Percentiles rank a stretch among this genome's conserved stretches.
Conservation (phyloP, 2,888 invertebrate species). For the Rhamnusium bicolor region DNA sequence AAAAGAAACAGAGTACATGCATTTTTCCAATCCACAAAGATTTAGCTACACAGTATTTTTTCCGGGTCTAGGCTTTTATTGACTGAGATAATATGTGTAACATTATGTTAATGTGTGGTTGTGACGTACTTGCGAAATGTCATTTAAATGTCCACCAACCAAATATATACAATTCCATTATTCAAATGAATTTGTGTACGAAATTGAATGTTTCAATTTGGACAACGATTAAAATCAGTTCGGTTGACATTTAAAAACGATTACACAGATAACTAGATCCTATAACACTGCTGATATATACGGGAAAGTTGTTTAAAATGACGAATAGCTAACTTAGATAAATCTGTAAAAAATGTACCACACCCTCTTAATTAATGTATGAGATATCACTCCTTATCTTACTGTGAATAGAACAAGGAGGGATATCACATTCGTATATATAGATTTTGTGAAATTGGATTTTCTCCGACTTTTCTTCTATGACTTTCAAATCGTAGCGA, state of each 20-base stretch:
- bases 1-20: not conserved
- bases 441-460: conserved; percentile 55
- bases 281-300: conserved; percentile 64
- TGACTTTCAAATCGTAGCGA: conserved; percentile 60
- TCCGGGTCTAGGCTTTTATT: not conserved
- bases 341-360: conserved; percentile 60
- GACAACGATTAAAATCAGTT: conserved; percentile 61
- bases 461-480: conserved; percentile 59
- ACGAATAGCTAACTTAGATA: conserved; percentile 57
- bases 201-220: conserved; percentile 55
- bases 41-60: not conserved
- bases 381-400: conserved; percentile 53
- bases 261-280: conserved; percentile 62
- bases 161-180: conserved; percentile 27
- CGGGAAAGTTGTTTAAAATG: conserved; percentile 68
- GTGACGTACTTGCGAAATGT: conserved; percentile 4
- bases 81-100: not conserved
- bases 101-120: not conserved
- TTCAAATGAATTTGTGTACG: conserved; percentile 38
- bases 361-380: conserved; percentile 66
- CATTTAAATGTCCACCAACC: not conserved
- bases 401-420: conserved; percentile 48
- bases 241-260: conserved; percentile 65
- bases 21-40: not conserved
- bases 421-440: conserved; percentile 32